phyloP scores from a whole-genome alignment of 2,797 vertebrate genomes.

The Chrosomus eos region DNA sequence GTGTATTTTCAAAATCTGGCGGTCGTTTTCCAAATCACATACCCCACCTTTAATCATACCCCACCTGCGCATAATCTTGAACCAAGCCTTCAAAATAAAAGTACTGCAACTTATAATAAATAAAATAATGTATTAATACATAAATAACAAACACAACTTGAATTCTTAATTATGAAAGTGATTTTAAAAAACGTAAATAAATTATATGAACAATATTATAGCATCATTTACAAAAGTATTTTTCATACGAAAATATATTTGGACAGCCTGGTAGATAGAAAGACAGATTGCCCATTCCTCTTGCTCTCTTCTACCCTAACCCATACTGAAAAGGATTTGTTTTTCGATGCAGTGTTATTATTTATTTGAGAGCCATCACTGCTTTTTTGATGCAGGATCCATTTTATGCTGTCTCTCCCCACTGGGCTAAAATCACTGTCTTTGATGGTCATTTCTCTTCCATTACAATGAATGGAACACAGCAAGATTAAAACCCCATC shows the following conservation, averaged over 20 bases:
- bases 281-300: background rate
- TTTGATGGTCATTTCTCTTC: slow-evolving; percentile 60
- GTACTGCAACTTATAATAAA: background rate
- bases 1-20: too few relatives aligned
- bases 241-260: background rate
- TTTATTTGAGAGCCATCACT: slow-evolving; percentile 41
- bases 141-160: background rate
- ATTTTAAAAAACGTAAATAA: background rate
- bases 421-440: slow-evolving; percentile 37
- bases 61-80: too few relatives aligned
- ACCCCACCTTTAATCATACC: too few relatives aligned
- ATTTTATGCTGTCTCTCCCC: slow-evolving; percentile 44
- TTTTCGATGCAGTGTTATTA: slow-evolving; percentile 28
- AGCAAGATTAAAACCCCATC: slow-evolving; percentile 61
- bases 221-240: background rate
- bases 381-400: slow-evolving; percentile 45
- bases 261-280: background rate
- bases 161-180: background rate
- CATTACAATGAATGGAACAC: slow-evolving; percentile 57
- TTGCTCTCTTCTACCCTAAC: background rate
- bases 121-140: background rate
- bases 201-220: background rate
- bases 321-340: background rate
- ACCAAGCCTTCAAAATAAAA: background rate
- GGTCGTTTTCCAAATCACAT: too few relatives aligned